These are phyloP conservation scores for Gasteruption jaculator DNA, from an alignment of 2,888 invertebrate species.

Conservation along the genomic window DNA sequence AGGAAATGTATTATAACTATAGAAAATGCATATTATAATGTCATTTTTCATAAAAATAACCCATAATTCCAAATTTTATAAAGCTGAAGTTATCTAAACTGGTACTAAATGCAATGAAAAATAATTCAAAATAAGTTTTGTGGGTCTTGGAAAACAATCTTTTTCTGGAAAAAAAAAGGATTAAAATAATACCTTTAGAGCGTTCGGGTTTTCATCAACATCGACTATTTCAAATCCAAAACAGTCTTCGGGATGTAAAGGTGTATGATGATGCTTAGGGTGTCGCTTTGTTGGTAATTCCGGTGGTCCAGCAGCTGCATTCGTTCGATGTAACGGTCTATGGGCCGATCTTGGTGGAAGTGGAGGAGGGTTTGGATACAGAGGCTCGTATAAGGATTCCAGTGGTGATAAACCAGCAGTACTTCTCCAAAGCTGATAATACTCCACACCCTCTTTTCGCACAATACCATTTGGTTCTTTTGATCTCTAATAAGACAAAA, in stretches of 20 bases:
- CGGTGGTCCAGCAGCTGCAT: conserved; percentile 60
- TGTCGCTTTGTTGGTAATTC: conserved; percentile 66
- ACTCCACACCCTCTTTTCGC: conserved; percentile 42
- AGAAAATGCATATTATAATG: too few relatives aligned
- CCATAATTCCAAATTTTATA: too few relatives aligned
- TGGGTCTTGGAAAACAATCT: conserved; percentile 1
- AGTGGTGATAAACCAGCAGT: conserved; percentile 41
- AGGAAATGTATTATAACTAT: conserved; percentile 1
- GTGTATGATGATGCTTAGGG: conserved; percentile 61
- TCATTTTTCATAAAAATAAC: too few relatives aligned
- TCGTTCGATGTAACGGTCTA: conserved; percentile 71
- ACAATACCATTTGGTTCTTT: conserved; percentile 32
- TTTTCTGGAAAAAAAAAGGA: conserved; percentile 8
- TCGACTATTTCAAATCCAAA: conserved; percentile 83
- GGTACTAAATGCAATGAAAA: conserved; percentile 1
- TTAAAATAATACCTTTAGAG: conserved; percentile 35
- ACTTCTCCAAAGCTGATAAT: conserved; percentile 48
- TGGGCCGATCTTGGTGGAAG: conserved; percentile 70
- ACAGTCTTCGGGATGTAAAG: conserved; percentile 66
- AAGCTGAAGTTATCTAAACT: too few relatives aligned
- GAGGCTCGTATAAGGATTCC: conserved; percentile 37
- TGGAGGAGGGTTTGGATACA: conserved; percentile 55
- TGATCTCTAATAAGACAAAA: conserved; percentile 35
- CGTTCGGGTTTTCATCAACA: conserved; percentile 64
- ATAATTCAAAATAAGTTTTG: conserved; percentile 9